phyloP scores from a whole-genome alignment of 37 sponge, comb jelly and placozoan species.

The Beroe forskalii region DNA sequence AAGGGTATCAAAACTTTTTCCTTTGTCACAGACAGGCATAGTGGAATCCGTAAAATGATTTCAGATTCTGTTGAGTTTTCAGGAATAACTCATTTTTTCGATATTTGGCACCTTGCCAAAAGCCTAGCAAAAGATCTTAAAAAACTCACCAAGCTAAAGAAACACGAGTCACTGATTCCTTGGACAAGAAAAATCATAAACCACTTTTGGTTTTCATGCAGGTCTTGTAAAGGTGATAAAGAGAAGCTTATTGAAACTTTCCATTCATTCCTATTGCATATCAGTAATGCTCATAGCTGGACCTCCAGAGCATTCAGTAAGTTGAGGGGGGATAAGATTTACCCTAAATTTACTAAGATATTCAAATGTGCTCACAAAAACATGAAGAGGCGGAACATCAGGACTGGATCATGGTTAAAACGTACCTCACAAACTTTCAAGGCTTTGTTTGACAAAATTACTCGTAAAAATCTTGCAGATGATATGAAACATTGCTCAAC shows the following conservation, averaged over 20 bases:
- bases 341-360: neutral
- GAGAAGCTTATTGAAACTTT: neutral
- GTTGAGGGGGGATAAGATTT: neutral
- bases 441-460: neutral
- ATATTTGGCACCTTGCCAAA: constrained; percentile 6
- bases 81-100: neutral
- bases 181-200: neutral
- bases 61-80: neutral
- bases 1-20: neutral
- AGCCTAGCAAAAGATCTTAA: neutral
- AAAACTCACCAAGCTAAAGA: neutral
- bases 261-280: neutral
- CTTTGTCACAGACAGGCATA: neutral
- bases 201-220: neutral
- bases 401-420: neutral
- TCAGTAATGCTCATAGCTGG: neutral
- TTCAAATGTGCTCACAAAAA: neutral
- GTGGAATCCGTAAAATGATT: neutral
- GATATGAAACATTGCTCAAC: neutral
- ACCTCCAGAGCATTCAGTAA: neutral
- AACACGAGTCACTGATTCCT: neutral
- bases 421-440: neutral
- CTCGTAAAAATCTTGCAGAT: neutral
- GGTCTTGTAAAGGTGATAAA: neutral
- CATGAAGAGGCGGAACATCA: neutral